Conservation (phyloP, 2,113 vertebrate genomes). For the Microcebus lehilahytsara region DNA sequence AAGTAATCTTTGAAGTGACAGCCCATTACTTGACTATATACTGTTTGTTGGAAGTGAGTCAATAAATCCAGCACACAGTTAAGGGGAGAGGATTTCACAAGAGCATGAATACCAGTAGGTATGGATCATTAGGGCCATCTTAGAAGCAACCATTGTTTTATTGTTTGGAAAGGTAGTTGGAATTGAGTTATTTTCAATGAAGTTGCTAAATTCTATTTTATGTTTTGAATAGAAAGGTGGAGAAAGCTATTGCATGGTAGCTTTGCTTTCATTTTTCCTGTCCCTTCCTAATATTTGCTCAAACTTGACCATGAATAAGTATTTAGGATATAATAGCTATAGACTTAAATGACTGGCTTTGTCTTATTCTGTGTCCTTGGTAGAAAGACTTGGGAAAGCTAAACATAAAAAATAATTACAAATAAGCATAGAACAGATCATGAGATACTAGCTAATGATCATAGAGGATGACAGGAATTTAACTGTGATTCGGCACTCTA, state of each 20-base stretch:
- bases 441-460: not conserved
- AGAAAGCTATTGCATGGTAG: not conserved
- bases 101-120: not conserved
- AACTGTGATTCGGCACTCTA: not conserved
- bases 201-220: not conserved
- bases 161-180: not conserved
- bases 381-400: not conserved
- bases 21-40: not conserved
- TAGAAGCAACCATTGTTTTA: not conserved
- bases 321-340: not conserved
- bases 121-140: not conserved
- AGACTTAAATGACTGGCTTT: not conserved
- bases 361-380: not conserved
- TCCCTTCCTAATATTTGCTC: not conserved
- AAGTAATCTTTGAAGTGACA: not conserved
- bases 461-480: not conserved
- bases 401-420: not conserved
- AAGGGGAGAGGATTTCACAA: not conserved
- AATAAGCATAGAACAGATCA: not conserved
- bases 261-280: conserved; percentile 24
- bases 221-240: not conserved
- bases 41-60: not conserved
- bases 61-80: not conserved
- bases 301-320: conserved; percentile 22
- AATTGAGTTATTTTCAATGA: not conserved